These are phyloP conservation scores for Esox niger DNA, from an alignment of 2,113 vertebrate genomes.

Conservation along the genomic window DNA sequence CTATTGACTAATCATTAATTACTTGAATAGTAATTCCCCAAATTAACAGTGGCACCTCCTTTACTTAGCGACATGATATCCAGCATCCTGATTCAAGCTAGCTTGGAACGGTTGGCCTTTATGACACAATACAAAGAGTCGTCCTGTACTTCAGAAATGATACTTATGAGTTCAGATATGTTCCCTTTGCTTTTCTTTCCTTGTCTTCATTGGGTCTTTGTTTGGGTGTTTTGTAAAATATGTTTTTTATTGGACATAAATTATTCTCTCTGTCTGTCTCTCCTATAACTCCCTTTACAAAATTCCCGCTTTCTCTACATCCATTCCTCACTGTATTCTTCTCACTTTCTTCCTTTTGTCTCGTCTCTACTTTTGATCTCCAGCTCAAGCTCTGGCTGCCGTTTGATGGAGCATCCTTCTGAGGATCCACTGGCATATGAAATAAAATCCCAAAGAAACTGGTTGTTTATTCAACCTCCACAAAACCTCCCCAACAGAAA, in stretches of 20 bases:
- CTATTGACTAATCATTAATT: neutral
- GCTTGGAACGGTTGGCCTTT: neutral
- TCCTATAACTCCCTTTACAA: no score
- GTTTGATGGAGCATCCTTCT: constrained; percentile 83
- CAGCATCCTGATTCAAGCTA: neutral
- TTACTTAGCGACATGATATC: neutral
- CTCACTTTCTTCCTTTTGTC: constrained; percentile 9
- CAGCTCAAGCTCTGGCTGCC: constrained; percentile 84
- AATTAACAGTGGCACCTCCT: neutral
- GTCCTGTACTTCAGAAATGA: neutral
- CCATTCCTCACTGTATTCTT: constrained; percentile 9
- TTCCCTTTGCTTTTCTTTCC: neutral
- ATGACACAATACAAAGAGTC: neutral
- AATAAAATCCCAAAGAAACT: constrained; percentile 17
- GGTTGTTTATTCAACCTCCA: constrained; percentile 15
- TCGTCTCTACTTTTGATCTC: constrained; percentile 33
- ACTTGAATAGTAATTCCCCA: no score
- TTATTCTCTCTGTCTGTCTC: no score
- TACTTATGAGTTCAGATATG: no score
- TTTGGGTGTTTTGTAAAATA: no score
- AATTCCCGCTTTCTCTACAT: neutral
- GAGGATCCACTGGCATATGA: constrained; percentile 46
- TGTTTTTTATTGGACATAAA: no score
- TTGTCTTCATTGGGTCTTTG: no score
- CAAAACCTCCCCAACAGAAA: constrained; percentile 21